Evolutionary conservation across 2,888 invertebrate genomes (phyloP).

Genomic region (Tethea ocularis): DNA sequence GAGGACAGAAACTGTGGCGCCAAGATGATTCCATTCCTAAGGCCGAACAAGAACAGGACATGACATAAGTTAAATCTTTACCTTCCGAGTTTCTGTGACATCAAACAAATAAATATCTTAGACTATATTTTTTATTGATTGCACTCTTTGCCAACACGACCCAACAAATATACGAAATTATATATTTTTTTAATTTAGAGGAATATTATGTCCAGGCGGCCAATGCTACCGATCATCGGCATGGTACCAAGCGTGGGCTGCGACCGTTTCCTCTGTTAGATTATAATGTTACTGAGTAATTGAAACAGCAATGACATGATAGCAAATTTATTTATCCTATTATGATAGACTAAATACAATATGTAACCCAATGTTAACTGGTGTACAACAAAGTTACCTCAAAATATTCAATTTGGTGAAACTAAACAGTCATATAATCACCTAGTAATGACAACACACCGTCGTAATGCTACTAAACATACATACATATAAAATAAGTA

Average conservation of each 20-base stretch:
- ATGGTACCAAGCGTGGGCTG: no score
- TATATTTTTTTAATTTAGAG: no score
- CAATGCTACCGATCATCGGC: no score
- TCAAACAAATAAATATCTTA: neutral
- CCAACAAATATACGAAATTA: no score
- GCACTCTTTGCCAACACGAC: no score
- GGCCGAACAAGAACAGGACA: slow-evolving; percentile 15
- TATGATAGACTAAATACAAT: slow-evolving; percentile 69
- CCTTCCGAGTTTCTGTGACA: neutral
- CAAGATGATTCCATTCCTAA: slow-evolving; percentile 74
- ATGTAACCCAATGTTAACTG: slow-evolving; percentile 53
- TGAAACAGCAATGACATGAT: slow-evolving; percentile 63
- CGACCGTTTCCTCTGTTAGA: no score
- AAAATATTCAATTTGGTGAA: slow-evolving; percentile 25
- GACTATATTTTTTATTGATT: no score
- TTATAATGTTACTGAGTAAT: slow-evolving; percentile 19
- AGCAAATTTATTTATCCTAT: slow-evolving; percentile 79
- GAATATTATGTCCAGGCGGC: no score
- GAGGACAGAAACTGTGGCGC: slow-evolving; percentile 82
- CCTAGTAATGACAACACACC: slow-evolving; percentile 38
- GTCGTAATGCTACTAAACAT: slow-evolving; percentile 26
- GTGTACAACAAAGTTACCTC: slow-evolving; percentile 52
- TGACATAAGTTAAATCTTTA: neutral
- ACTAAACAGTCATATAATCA: slow-evolving; percentile 41
- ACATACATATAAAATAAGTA: slow-evolving; percentile 20